Base-by-base conservation (phyloP, 1,140 invertebrate genomes). In the Polypedilum pembai region DNA sequence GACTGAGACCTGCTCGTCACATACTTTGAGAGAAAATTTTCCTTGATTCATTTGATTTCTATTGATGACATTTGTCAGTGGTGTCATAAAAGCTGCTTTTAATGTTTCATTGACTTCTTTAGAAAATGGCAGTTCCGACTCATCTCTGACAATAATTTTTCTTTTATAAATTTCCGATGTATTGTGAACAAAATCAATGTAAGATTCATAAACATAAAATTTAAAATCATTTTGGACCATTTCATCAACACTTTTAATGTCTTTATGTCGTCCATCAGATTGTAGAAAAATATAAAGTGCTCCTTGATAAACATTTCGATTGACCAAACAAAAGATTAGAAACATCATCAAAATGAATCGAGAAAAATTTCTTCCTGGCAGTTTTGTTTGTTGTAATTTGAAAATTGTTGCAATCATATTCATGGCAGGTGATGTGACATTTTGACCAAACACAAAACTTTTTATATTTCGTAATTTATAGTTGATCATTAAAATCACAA, bases 251-350 rank as follows among this genome's bases (percentile, higher is more conserved):
- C n/a, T 66, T 17, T 66, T 10, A 66, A 66, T n/a, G 10, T 66
- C 18, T 18, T 8, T 66, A 8, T 66, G 10, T 2, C 10, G 10
- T 66, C 12, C 18, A 66, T 66, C 63, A 18, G 63, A 66, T 66
- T 18, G 12, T 18, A 66, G 8, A 2, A 18, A 8, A 8, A 18
- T 17, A 18, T 18, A 66, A 8, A 66, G 7, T 66, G 18, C 18
- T 2, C n/a, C 63, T 20, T 66, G 63, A 66, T 66, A 66, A 66
- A 18, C 63, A 66, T 66, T 66, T 20, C 63, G 63, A 17, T 18
- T 66, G 4, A 66, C 17, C 1, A 66, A 17, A 8, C n/a, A 18
- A 20, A 66, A 66, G 1, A 66, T 15, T 2, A 66, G 17, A 66
- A 66, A 66, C 63, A 18, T 66, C 18, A 66, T 66, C n/a, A 66